Evolutionary conservation across 2,113 vertebrate genomes (phyloP).

Genomic region (Cricetomys ansorgei): DNA sequence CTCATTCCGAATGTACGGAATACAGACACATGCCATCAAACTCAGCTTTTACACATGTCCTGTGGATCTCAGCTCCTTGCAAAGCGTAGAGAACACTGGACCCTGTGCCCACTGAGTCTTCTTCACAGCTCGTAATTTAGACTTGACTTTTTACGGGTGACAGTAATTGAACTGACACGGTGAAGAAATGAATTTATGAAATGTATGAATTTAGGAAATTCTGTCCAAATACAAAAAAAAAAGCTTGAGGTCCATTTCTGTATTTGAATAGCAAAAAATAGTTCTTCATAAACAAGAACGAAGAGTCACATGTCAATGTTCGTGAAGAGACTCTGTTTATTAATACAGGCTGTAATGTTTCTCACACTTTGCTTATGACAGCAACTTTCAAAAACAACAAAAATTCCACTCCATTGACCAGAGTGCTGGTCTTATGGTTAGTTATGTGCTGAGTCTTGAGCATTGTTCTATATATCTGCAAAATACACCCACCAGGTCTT

Average conservation of each 20-base stretch:
- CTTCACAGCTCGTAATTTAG: background rate
- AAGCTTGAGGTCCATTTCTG: constrained; percentile 23
- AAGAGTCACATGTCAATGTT: constrained; percentile 39
- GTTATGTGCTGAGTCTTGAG: constrained; percentile 52
- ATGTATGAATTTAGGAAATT: constrained; percentile 43
- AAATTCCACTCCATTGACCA: constrained; percentile 60
- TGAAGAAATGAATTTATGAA: constrained; percentile 22
- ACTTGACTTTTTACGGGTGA: background rate
- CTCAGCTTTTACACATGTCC: background rate
- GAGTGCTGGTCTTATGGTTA: background rate
- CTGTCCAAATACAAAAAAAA: constrained; percentile 4
- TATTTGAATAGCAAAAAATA: constrained; percentile 38
- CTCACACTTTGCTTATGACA: constrained; percentile 64
- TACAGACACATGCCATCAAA: background rate
- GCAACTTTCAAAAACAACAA: constrained; percentile 49
- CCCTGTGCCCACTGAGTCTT: background rate
- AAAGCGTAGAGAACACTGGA: background rate
- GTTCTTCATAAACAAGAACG: constrained; percentile 32
- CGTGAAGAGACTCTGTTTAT: constrained; percentile 48
- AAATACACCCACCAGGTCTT: constrained; percentile 10
- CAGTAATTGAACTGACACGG: background rate
- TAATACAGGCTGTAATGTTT: constrained; percentile 18
- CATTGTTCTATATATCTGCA: constrained; percentile 53
- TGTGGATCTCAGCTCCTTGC: background rate
- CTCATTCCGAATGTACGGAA: background rate